These are phyloP conservation scores for Sciaenops ocellatus DNA, from an alignment of 2,797 vertebrate genomes.

Conservation along the genomic window DNA sequence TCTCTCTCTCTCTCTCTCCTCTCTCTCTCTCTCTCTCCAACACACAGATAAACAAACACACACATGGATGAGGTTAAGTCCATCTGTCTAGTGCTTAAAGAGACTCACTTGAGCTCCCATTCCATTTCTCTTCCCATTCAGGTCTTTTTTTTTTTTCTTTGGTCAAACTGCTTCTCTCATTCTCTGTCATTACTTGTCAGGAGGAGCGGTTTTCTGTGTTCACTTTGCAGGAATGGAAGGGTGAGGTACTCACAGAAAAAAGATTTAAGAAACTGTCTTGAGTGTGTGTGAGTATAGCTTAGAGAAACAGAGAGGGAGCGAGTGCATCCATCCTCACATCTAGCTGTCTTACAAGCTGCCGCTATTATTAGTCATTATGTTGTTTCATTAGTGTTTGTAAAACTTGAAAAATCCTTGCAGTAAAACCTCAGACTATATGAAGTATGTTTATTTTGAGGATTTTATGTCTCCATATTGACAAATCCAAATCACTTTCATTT, in stretches of 20 bases:
- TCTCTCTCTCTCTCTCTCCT: no score
- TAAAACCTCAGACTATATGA: neutral
- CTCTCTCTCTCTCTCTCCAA: no score
- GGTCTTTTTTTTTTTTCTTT: slow-evolving; percentile 12
- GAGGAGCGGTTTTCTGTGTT: slow-evolving; percentile 15
- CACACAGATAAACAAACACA: slow-evolving; percentile 17
- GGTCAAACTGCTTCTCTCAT: slow-evolving; percentile 16
- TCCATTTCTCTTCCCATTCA: slow-evolving; percentile 19
- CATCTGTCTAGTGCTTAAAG: slow-evolving; percentile 35
- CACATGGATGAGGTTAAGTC: slow-evolving; percentile 37
- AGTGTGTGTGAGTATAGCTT: neutral
- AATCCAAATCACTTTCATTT: neutral
- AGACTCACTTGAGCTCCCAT: slow-evolving; percentile 11
- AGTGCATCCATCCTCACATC: neutral
- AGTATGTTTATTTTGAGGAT: neutral
- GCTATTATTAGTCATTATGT: neutral
- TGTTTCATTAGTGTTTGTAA: neutral
- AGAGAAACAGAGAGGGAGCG: neutral
- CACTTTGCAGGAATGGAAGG: neutral
- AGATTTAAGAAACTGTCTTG: neutral
- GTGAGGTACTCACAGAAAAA: neutral
- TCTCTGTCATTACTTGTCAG: slow-evolving; percentile 24
- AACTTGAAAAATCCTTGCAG: neutral
- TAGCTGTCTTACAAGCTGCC: neutral
- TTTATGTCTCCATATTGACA: neutral